Percentiles rank a stretch among this genome's conserved stretches.
phyloP scores from a whole-genome alignment of 2,113 vertebrate genomes.

The Cromileptes altivelis region DNA sequence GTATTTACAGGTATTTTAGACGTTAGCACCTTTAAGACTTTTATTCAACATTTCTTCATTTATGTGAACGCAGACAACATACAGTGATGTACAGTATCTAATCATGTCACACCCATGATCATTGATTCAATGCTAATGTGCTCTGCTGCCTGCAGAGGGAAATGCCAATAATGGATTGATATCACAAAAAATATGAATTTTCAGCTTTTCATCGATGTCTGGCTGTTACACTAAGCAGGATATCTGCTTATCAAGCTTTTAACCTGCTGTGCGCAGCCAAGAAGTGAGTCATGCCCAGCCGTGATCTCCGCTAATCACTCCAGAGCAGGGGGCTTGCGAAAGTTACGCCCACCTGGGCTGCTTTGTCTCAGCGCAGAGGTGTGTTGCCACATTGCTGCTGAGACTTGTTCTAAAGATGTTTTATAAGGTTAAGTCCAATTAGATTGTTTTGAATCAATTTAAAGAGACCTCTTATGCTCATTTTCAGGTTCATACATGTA shows the following conservation, averaged over 20 bases:
- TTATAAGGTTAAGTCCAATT: background rate
- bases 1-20: too few relatives aligned
- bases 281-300: constrained; percentile 19
- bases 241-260: constrained; percentile 7
- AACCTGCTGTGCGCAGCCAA: constrained; percentile 29
- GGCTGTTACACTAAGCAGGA: constrained; percentile 9
- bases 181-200: constrained; percentile 18
- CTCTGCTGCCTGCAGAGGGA: background rate
- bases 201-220: background rate
- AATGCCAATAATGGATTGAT: background rate
- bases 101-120: background rate
- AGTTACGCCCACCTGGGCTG: constrained; percentile 23
- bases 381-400: constrained; percentile 18
- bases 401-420: background rate
- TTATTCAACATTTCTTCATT: background rate
- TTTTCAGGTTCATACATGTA: too few relatives aligned
- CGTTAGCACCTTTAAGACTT: background rate
- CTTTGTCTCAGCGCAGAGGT: background rate
- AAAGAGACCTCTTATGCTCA: too few relatives aligned
- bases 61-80: background rate
- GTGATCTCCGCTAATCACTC: constrained; percentile 37
- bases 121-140: background rate
- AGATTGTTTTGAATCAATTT: background rate
- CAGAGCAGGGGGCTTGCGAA: constrained; percentile 16
- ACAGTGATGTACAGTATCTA: background rate